Conservation (phyloP, 2,113 vertebrate species). For the Etia nguti region DNA sequence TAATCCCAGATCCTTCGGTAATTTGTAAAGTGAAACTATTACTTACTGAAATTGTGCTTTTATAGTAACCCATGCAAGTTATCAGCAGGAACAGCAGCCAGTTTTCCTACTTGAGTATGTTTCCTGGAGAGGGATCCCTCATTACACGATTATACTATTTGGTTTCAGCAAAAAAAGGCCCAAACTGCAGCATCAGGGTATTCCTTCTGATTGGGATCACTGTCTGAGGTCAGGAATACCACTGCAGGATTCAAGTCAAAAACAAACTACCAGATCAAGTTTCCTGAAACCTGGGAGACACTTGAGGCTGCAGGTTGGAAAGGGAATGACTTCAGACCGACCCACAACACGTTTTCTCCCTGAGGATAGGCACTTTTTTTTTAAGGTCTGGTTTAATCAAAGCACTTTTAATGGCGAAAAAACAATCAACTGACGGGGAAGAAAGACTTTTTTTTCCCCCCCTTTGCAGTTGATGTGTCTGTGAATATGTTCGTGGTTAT, state of each 20-base stretch:
- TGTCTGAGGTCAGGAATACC: conserved; percentile 66
- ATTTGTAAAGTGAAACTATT: conserved; percentile 61
- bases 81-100: conserved; percentile 49
- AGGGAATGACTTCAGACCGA: conserved; percentile 36
- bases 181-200: conserved; percentile 71
- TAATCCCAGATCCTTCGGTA: conserved; percentile 23
- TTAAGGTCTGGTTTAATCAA: conserved; percentile 50
- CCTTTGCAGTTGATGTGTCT: background rate
- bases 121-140: conserved; percentile 63
- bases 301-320: conserved; percentile 33
- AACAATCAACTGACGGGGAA: background rate
- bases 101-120: conserved; percentile 58
- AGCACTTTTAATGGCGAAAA: conserved; percentile 15
- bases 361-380: conserved; percentile 28
- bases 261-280: conserved; percentile 47
- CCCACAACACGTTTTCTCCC: conserved; percentile 26
- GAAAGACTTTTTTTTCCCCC: background rate
- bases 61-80: conserved; percentile 51
- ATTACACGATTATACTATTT: conserved; percentile 68
- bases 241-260: conserved; percentile 53
- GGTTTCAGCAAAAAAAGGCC: conserved; percentile 54
- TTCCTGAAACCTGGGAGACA: conserved; percentile 43
- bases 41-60: conserved; percentile 54
- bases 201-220: conserved; percentile 63
- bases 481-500: conserved; percentile 20